Evolutionary conservation across 2,888 invertebrate genomes (phyloP).

Genomic region (Athalia rosae): DNA sequence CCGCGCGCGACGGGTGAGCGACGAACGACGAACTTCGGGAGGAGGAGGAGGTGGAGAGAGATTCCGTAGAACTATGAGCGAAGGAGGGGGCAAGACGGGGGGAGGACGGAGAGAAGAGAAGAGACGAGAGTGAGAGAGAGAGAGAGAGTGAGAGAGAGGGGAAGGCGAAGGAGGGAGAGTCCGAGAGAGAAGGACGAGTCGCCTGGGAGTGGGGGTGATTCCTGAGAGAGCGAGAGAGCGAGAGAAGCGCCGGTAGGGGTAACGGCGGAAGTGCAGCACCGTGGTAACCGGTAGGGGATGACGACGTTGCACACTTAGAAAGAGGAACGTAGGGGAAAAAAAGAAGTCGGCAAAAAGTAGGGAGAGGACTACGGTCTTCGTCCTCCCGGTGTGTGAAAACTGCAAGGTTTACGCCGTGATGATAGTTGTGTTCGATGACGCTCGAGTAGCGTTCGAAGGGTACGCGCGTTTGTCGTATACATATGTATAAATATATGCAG

Average conservation of each 20-base stretch:
- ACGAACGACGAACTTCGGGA: neutral
- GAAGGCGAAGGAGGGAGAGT: constrained; percentile 50
- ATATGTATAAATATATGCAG: no score
- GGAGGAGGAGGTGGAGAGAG: no score
- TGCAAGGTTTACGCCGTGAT: no score
- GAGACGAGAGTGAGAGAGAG: constrained; percentile 28
- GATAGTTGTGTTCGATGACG: no score
- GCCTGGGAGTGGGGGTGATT: constrained; percentile 31
- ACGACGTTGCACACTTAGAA: no score
- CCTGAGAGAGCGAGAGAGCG: constrained; percentile 42
- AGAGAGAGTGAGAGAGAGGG: constrained; percentile 51
- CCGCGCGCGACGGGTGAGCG: constrained; percentile 25
- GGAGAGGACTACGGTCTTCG: no score
- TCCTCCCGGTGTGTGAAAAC: no score
- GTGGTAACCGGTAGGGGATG: neutral
- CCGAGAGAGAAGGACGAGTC: constrained; percentile 36
- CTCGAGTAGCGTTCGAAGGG: no score
- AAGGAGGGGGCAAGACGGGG: constrained; percentile 42
- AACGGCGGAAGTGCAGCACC: neutral
- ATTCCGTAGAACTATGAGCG: neutral
- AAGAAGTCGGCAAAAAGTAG: no score
- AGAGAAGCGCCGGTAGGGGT: neutral
- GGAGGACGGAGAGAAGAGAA: constrained; percentile 45
- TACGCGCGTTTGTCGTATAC: no score
- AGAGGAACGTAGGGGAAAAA: no score